Conservation (phyloP, 2,888 invertebrate species). For the Drosophila helvetica region DNA sequence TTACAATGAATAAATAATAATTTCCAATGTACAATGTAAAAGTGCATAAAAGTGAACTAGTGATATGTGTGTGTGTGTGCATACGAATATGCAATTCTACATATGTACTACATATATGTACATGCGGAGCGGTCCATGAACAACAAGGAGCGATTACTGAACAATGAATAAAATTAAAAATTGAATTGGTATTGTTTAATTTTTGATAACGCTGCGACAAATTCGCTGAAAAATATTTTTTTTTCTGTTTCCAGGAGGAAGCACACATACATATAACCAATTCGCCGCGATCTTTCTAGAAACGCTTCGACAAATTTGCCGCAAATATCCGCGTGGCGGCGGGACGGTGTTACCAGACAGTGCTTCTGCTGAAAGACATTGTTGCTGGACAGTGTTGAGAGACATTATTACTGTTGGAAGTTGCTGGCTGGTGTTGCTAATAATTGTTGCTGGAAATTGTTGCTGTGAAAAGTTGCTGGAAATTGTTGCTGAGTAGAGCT, state of each 20-base stretch:
- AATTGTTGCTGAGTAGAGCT: conserved; percentile 2
- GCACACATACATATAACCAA: conserved; percentile 2
- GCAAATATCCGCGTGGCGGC: too few species aligned
- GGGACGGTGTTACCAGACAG: not conserved
- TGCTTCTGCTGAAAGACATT: not conserved
- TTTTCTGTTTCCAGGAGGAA: conserved; percentile 6
- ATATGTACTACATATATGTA: conserved; percentile 1
- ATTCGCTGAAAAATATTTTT: conserved; percentile 5
- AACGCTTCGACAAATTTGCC: not conserved
- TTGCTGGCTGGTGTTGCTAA: not conserved
- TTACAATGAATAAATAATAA: too few species aligned
- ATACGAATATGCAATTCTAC: too few species aligned
- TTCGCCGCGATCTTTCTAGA: too few species aligned
- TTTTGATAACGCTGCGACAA: conserved; percentile 1
- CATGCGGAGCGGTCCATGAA: not conserved
- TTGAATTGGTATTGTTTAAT: conserved; percentile 12
- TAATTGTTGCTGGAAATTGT: too few species aligned
- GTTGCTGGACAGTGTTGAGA: too few species aligned
- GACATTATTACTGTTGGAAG: not conserved
- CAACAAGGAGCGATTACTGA: conserved; percentile 6
- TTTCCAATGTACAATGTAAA: too few species aligned
- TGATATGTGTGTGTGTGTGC: too few species aligned
- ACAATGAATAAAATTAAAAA: not conserved
- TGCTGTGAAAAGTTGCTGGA: conserved; percentile 1
- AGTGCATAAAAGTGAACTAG: too few species aligned